A percentile compares a stretch with the other conserved stretches of the same genome.
phyloP scores from a whole-genome alignment of 2,797 vertebrate genomes.

The Malurus leucopterus region DNA sequence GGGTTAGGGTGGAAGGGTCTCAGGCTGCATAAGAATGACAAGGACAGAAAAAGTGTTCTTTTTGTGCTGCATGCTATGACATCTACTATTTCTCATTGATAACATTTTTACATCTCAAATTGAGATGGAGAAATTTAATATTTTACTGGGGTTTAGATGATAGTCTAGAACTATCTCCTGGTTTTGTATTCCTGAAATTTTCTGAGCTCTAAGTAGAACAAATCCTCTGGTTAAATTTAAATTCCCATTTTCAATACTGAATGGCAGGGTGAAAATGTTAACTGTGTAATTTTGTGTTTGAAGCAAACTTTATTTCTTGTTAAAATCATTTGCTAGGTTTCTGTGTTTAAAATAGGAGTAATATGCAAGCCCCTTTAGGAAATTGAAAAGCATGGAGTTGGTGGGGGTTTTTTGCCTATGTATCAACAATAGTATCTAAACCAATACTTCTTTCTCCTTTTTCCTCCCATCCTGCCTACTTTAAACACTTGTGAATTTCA shows the following conservation, averaged over 20 bases:
- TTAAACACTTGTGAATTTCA: not conserved
- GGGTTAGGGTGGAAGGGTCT: not conserved
- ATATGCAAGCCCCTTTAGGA: not conserved
- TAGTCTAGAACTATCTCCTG: not conserved
- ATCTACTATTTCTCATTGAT: not conserved
- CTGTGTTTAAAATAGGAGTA: not conserved
- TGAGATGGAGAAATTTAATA: rapidly evolving
- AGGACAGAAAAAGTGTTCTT: not conserved
- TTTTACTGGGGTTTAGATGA: not conserved
- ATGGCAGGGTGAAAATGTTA: not conserved
- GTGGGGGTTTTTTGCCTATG: rapidly evolving
- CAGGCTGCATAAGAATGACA: not conserved
- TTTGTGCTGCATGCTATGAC: not conserved
- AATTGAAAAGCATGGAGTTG: not conserved
- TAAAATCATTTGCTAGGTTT: not conserved
- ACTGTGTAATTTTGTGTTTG: not conserved
- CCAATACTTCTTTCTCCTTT: not conserved
- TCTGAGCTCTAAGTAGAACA: not conserved
- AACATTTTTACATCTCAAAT: not conserved
- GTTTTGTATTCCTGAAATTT: not conserved
- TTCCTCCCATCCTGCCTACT: not conserved
- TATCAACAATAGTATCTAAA: not conserved
- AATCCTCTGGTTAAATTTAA: not conserved
- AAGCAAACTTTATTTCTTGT: not conserved
- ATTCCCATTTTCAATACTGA: not conserved